A percentile compares a stretch with the other conserved stretches of the same genome.
Conservation (phyloP, 2,113 vertebrate species). For the Corythornis vintsioides region DNA sequence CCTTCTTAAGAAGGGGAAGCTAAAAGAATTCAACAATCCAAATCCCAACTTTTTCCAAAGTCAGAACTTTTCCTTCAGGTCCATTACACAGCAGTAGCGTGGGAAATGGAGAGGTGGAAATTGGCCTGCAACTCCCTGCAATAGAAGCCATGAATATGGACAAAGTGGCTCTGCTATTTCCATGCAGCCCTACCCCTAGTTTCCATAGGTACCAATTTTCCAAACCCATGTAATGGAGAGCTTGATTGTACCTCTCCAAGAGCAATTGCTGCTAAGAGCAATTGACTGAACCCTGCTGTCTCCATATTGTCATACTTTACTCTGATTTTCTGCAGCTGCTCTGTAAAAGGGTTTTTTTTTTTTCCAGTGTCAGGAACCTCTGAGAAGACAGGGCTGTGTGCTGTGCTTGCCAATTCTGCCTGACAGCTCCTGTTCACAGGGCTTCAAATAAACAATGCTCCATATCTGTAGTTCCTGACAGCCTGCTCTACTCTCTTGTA, state of each 20-base stretch:
- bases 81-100: fast-evolving
- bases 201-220: background rate
- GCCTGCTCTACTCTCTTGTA: background rate
- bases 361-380: background rate
- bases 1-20: background rate
- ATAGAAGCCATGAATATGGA: background rate
- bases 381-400: background rate
- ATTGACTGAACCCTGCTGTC: background rate
- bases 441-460: conserved; percentile 2
- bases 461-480: background rate
- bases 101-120: background rate
- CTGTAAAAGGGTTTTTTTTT: background rate
- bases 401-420: background rate
- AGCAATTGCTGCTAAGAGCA: background rate
- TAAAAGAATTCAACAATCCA: background rate
- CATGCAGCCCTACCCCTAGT: background rate
- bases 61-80: background rate
- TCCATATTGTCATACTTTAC: background rate
- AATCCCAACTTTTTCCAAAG: background rate
- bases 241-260: conserved; percentile 3
- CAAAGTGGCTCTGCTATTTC: background rate
- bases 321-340: background rate
- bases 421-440: conserved; percentile 14
- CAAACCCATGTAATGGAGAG: background rate
- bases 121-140: background rate